Evolutionary conservation across 1,140 invertebrate genomes (phyloP), one percentile per base, ranked within the genome.

Genomic region (Bradynema listronoti): DNA sequence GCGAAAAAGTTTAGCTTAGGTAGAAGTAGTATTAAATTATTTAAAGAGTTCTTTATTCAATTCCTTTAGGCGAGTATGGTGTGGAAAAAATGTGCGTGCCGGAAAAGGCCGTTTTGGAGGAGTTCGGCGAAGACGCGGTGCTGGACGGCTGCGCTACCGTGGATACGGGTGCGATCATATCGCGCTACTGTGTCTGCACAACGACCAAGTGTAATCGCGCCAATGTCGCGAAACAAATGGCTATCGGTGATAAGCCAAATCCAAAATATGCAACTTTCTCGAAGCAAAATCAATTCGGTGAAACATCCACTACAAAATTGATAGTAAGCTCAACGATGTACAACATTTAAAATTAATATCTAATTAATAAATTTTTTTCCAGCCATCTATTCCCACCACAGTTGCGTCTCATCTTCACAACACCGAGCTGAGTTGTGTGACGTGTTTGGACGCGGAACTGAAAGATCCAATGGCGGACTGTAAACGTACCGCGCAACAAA

Each of bases 31-130:
- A 11, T 39, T 11, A 19, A 39, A 39, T 39, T 11, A 11, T 39
- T 39, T 39, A 4, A 3, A 4, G n/a, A n/a, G n/a, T n/a, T n/a
- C n/a, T n/a, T n/a, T n/a, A n/a, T n/a, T n/a, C n/a, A n/a, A 11
- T 47, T 47, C 22, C 46, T 65, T 47, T 49, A 70, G 63, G 60
- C 19, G 49, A 63, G 33, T 60, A 61, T 36, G 69, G 45, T 5
- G 45, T 72, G 30, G 70, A 72, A 51, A 72, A 72, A 47, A 66
- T 69, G 65, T 72, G 70, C 43, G 57, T 64, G 7, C 49, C 61
- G 9, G 65, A 66, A 52, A 58, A 29, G n/a, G 60, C 47, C 24
- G 34, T 66, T 14, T 14, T 65, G 4, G 45, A 70, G 19, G 67
- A 66, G 34, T 55, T 69, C 25, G 46, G 51, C 9, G 58, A 65